phyloP scores from a whole-genome alignment of 2,113 vertebrate species.

The Ranitomeya variabilis region DNA sequence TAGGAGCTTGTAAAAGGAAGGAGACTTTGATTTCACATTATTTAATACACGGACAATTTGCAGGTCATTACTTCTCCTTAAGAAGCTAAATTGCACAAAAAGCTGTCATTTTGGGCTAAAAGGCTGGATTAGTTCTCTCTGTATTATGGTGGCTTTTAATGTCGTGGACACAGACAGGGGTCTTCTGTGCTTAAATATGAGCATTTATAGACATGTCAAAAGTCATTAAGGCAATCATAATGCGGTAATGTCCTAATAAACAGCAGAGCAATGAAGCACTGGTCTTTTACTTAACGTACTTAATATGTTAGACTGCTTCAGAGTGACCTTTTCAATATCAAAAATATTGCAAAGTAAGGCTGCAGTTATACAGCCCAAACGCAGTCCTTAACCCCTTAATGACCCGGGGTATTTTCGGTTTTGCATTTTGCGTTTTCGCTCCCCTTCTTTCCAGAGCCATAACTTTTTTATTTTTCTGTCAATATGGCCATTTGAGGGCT shows the following conservation, averaged over 20 bases:
- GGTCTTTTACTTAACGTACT: neutral
- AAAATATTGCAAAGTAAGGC: no score
- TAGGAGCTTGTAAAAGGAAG: conserved; percentile 1
- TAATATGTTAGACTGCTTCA: no score
- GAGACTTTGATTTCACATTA: conserved; percentile 2
- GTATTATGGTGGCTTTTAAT: neutral
- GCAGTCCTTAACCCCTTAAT: no score
- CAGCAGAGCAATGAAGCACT: neutral
- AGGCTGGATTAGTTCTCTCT: neutral
- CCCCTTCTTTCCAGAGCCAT: no score
- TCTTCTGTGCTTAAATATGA: neutral
- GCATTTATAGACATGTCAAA: neutral
- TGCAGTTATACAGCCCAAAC: no score
- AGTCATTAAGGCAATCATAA: neutral
- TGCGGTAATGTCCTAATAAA: neutral
- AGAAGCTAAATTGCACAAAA: neutral
- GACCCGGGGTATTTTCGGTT: no score
- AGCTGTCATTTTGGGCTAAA: neutral
- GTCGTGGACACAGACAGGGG: neutral
- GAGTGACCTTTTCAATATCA: no score
- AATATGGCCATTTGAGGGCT: no score
- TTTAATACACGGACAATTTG: conserved; percentile 3
- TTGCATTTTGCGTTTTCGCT: no score
- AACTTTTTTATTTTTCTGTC: no score
- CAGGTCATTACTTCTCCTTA: neutral